phyloP scores from a whole-genome alignment of 2,888 invertebrate species.

The Endotricha flammealis region DNA sequence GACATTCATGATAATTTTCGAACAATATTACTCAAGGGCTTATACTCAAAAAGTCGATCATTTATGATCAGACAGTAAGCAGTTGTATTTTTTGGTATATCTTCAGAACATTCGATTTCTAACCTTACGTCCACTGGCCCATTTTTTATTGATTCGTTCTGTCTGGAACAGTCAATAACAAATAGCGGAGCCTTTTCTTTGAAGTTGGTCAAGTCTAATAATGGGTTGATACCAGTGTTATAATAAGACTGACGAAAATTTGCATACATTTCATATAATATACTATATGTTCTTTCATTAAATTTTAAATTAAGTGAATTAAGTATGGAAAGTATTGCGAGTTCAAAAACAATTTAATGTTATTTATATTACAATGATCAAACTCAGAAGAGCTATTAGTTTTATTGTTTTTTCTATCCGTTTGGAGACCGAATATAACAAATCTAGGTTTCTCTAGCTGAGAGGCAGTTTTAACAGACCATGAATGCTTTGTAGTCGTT shows the following conservation, averaged over 20 bases:
- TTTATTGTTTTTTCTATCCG: conserved; percentile 13
- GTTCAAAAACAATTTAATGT: conserved; percentile 20
- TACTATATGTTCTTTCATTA: too few relatives aligned
- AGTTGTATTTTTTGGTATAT: conserved; percentile 18
- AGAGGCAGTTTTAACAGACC: too few relatives aligned
- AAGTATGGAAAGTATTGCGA: conserved; percentile 28
- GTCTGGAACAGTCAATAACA: too few relatives aligned
- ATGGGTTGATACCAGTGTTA: conserved; percentile 10
- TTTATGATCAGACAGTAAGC: conserved; percentile 32
- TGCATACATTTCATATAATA: too few relatives aligned
- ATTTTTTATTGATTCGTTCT: conserved; percentile 15
- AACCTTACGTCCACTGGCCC: conserved; percentile 17
- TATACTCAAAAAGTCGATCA: conserved; percentile 19
- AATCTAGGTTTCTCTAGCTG: too few relatives aligned
- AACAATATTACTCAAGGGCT: conserved; percentile 18
- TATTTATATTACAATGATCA: conserved; percentile 20
- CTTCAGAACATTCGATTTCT: conserved; percentile 14
- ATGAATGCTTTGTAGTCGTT: too few relatives aligned
- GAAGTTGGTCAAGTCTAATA: conserved; percentile 12
- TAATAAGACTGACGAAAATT: conserved; percentile 18
- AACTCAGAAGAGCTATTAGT: conserved; percentile 12
- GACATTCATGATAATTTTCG: conserved; percentile 13
- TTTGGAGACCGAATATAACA: too few relatives aligned
- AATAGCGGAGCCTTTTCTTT: too few relatives aligned
- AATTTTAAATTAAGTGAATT: too few relatives aligned